These are phyloP conservation scores for Daboia siamensis DNA, from an alignment of 2,113 vertebrate species.

Conservation along the genomic window DNA sequence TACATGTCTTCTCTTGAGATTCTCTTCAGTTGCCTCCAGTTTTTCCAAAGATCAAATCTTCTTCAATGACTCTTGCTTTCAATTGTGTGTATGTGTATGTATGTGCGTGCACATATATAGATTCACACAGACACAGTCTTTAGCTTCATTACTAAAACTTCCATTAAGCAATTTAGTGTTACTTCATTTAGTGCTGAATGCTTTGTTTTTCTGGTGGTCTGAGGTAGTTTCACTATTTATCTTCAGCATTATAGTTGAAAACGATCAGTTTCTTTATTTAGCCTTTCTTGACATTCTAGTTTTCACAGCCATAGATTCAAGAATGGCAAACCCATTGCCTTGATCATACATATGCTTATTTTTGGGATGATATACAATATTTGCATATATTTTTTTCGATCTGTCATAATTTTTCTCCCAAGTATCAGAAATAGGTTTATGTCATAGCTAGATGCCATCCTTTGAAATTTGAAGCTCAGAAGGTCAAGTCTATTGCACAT, in stretches of 20 bases:
- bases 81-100: background rate
- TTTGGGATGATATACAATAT: background rate
- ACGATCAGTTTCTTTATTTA: background rate
- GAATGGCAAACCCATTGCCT: background rate
- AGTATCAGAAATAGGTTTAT: background rate
- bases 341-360: background rate
- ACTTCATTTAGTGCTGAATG: background rate
- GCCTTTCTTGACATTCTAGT: background rate
- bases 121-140: background rate
- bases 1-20: background rate
- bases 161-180: background rate
- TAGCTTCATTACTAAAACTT: background rate
- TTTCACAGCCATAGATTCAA: background rate
- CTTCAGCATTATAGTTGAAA: background rate
- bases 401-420: background rate
- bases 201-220: background rate
- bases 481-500: background rate
- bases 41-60: background rate
- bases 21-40: background rate
- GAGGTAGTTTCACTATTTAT: background rate
- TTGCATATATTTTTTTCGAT: background rate
- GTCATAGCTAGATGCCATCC: background rate
- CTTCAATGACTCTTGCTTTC: background rate
- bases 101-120: background rate
- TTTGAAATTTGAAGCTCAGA: background rate